Evolutionary conservation across 2,113 vertebrate species (phyloP), one percentile per base, ranked within the genome.

Genomic region (Mesocricetus auratus): DNA sequence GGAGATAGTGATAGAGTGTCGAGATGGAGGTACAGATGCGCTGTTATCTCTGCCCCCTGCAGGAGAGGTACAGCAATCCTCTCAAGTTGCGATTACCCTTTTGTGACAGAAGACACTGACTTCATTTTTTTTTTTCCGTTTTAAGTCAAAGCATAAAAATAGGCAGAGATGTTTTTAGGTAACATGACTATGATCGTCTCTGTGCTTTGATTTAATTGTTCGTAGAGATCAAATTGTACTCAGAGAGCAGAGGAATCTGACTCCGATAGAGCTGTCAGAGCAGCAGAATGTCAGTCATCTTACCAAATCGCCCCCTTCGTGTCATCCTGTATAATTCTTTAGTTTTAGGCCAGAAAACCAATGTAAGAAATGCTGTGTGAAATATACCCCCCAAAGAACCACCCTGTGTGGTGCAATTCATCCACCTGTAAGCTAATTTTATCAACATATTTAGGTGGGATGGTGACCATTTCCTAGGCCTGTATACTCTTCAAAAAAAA

Each of bases 271-370:
- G 89, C 94, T 96, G 90, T 96, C 95, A 97, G 96, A 47, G 45
- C 75, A 86, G 42, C 77, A 87, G 42, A 95, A 95, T 91, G 94
- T 97, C 96, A 97, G 68, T 96, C 86, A 95, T 82, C 87, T 93
- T 82, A 91, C 81, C 77, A 79, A 95, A 90, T 96, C 87, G 13
- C 91, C 91, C 74, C 83, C 87, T 92, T 90, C 85, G 71, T 96
- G 83, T 93, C 90, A 53, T 73, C 47, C 88, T 60, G 73, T 45
- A 36, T 62, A 96, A 96, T 42, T 96, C n/a, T 89, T 97, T 94
- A 89, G 95, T 95, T 97, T 93, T 93, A 97, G 93, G 92, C 24
- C 94, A 36, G 86, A 88, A 96, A 97, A 97, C 50, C 82, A 60
- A 73, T 68, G 71, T 87, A 90, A 97, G 86, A 96, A 97, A 97